Base-by-base conservation (phyloP, 2,888 invertebrate species). In the Labia minor region DNA sequence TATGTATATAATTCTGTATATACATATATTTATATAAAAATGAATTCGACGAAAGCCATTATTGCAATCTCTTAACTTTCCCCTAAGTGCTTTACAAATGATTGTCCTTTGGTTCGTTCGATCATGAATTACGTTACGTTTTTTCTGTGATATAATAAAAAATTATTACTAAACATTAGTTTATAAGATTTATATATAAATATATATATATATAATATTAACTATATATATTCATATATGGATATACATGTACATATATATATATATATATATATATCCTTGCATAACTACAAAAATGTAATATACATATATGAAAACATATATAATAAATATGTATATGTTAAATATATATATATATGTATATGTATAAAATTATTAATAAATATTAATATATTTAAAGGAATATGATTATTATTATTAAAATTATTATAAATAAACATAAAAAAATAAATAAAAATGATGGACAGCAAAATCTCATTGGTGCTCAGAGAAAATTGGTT, bases 31-130 rank as follows among this genome's bases (percentile, higher is more conserved):
- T 49, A 49, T 49, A 49, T 49, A 16, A 49, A 49, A 49, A n/a
- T n/a, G n/a, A 49, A 49, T 49, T 49, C 14, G 49, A 49, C 14
- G 49, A 49, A 49, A 14, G 49, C 33, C 33, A 33, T 70, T n/a
- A n/a, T 69, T 21, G 71, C 70, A 69, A 72, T 71, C 72, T 73
- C 72, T 72, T 71, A 67, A 73, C 71, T 73, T 73, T 72, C 73
- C 72, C 73, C 72, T 72, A 74, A 74, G 73, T 74, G 73, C 73
- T 73, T 74, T 73, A 73, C 71, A 73, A 72, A 72, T 73, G 72
- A 68, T 70, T 69, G 70, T 70, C 49, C 69, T 70, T 70, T 70
- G 62, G 65, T 69, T 70, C 69, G 68, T 69, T 70, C 71, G 65
- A 66, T 64, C 21, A 67, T 67, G 69, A 68, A 67, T 70, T 70